Evolutionary conservation across 1,140 invertebrate genomes (phyloP).

Genomic region (Trichonephila inaurata): DNA sequence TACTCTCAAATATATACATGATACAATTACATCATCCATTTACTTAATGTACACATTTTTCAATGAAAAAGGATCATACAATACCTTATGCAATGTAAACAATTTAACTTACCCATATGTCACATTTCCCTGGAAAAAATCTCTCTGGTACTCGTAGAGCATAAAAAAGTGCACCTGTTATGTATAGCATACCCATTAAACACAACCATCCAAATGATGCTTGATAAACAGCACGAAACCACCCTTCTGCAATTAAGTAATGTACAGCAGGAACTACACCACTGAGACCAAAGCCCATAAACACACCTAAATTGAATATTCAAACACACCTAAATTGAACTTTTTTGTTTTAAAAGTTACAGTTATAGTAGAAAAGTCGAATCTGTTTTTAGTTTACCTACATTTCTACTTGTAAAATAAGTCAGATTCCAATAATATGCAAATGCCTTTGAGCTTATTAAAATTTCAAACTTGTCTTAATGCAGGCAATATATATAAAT

Average conservation of each 20-base stretch:
- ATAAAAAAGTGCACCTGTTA: conserved; percentile 96
- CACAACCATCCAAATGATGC: conserved; percentile 97
- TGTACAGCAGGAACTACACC: conserved; percentile 91
- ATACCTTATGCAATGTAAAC: not conserved
- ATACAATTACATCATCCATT: too few relatives aligned
- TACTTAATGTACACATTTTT: too few relatives aligned
- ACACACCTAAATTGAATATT: conserved; percentile 86
- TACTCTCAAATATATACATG: too few relatives aligned
- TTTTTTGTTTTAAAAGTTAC: too few relatives aligned
- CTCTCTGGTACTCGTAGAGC: conserved; percentile 96
- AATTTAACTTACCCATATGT: conserved; percentile 92
- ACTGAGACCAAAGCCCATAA: conserved; percentile 96
- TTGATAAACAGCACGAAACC: conserved; percentile 83
- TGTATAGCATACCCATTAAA: conserved; percentile 97
- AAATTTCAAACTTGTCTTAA: too few relatives aligned
- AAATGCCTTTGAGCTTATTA: too few relatives aligned
- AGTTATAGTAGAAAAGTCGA: too few relatives aligned
- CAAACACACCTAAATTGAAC: not conserved
- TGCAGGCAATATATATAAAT: too few relatives aligned
- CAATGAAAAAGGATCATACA: not conserved
- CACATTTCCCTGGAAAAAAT: conserved; percentile 99
- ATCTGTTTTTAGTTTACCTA: too few relatives aligned
- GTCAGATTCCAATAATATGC: too few relatives aligned
- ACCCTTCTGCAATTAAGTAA: conserved; percentile 83
- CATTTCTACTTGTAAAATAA: too few relatives aligned